phyloP scores from a whole-genome alignment of 2,113 vertebrate species.

The Lepus timidus region DNA sequence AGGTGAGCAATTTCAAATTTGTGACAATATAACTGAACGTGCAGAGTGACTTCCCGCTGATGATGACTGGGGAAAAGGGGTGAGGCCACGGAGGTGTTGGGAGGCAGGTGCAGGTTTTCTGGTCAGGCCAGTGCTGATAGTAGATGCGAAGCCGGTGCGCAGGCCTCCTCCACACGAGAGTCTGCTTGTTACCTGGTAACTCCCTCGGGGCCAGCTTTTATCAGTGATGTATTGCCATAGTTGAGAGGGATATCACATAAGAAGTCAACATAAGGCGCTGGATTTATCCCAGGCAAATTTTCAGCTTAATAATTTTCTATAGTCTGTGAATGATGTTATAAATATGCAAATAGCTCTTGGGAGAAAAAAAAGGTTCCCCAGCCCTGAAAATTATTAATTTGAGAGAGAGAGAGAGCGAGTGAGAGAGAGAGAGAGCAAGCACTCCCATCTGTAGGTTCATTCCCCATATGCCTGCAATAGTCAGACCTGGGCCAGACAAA shows the following conservation, averaged over 20 bases:
- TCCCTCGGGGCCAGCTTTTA: not conserved
- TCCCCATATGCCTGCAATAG: no score
- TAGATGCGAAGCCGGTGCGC: not conserved
- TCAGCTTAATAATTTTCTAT: no score
- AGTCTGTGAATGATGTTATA: no score
- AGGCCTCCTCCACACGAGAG: not conserved
- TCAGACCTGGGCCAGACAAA: no score
- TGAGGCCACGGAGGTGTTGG: fast-evolving
- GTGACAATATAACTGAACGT: not conserved
- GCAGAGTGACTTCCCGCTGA: not conserved
- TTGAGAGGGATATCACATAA: not conserved
- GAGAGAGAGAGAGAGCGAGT: no score
- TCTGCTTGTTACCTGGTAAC: not conserved
- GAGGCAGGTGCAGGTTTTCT: not conserved
- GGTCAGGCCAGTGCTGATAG: fast-evolving
- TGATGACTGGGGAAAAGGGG: not conserved
- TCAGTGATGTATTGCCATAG: not conserved
- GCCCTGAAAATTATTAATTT: no score
- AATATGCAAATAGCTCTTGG: no score
- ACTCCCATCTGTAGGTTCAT: no score
- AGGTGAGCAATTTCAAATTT: not conserved
- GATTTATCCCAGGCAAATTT: not conserved
- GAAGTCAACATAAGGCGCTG: not conserved
- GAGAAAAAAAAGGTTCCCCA: no score
- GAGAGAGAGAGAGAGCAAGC: no score